phyloP scores from a whole-genome alignment of 1,140 invertebrate species.

The Procambarus virginalis region DNA sequence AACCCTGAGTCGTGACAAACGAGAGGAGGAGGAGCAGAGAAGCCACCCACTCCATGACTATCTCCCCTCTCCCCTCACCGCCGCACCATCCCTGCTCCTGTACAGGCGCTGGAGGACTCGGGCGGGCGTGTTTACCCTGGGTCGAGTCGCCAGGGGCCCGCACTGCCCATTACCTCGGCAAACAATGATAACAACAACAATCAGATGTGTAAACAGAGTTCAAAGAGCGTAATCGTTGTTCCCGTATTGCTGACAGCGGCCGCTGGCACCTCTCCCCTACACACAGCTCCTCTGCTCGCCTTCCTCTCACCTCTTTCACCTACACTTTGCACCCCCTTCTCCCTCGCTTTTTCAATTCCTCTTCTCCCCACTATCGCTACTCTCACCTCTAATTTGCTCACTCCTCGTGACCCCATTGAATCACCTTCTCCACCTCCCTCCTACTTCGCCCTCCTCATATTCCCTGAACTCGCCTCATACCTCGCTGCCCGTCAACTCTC shows the following conservation, averaged over 20 bases:
- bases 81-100: background rate
- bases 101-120: too few species aligned
- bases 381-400: background rate
- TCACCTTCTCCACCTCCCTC: too few species aligned
- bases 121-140: background rate
- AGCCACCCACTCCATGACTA: background rate
- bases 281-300: background rate
- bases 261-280: background rate
- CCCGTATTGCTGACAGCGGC: background rate
- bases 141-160: background rate
- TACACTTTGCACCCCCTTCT: background rate
- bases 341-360: background rate
- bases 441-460: too few species aligned
- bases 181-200: constrained; percentile 16
- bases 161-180: constrained; percentile 15
- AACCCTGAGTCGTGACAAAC: too few species aligned
- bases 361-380: background rate
- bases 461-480: too few species aligned
- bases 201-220: background rate
- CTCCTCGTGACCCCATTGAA: background rate
- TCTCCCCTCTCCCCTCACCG: too few species aligned
- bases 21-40: too few species aligned
- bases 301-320: background rate
- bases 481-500: background rate
- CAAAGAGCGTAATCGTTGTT: background rate